Evolutionary conservation across 2,113 vertebrate species (phyloP).

Genomic region (Colossoma macropomum): DNA sequence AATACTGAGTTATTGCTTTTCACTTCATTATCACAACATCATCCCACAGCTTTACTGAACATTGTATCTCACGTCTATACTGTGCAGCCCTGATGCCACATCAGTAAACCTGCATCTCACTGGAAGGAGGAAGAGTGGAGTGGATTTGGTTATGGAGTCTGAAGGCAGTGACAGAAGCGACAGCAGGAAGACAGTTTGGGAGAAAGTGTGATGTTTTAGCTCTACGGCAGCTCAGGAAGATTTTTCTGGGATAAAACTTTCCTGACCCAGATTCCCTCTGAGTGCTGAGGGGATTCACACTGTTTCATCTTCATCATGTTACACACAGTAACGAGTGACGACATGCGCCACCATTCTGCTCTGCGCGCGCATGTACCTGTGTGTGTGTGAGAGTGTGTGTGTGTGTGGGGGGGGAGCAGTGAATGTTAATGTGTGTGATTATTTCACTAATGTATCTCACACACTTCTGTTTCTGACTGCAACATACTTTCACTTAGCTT

Average conservation of each 20-base stretch:
- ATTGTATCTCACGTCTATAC: no score
- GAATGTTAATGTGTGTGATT: not conserved
- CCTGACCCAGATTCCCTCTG: slow-evolving; percentile 27
- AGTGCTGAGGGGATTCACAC: not conserved
- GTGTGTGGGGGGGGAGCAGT: not conserved
- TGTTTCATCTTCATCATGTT: slow-evolving; percentile 18
- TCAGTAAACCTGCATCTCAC: no score
- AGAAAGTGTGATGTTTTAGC: slow-evolving; percentile 6
- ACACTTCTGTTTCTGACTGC: slow-evolving; percentile 2
- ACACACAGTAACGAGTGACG: not conserved
- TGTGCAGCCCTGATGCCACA: no score
- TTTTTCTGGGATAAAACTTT: slow-evolving; percentile 17
- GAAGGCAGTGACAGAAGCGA: not conserved
- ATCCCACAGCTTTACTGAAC: no score
- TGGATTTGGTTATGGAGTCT: not conserved
- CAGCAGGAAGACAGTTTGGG: not conserved
- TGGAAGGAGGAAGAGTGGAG: not conserved
- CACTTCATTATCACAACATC: no score
- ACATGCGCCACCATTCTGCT: not conserved
- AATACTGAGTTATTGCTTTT: no score
- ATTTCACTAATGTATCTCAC: slow-evolving; percentile 7
- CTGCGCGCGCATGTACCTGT: not conserved
- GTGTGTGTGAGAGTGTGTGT: not conserved
- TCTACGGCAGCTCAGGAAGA: not conserved
- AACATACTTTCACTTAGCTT: not conserved